Base-by-base conservation (phyloP, 2,888 invertebrate genomes). In the Amphipyra berbera region DNA sequence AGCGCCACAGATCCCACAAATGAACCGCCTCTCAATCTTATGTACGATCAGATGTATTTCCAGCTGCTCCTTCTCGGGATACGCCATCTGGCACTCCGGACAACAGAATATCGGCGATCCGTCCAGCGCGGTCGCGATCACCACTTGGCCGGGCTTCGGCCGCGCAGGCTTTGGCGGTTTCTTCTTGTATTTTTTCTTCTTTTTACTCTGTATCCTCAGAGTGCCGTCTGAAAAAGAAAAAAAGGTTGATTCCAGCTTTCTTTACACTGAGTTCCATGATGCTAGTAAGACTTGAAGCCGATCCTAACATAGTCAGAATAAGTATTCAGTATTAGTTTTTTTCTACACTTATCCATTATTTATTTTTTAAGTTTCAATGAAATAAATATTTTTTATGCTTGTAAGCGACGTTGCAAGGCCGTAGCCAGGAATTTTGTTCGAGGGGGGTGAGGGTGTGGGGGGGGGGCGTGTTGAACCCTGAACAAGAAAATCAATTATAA, bases 51-150 rank as follows among this genome's bases (percentile, higher is more conserved):
- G 92, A 87, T 97, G 97, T 85, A 96, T 96, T 84, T 97, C 97
- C n/a, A 97, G 90, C 78, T 97, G 95, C 71, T 97, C 97, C 86
- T 97, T 97, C 80, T 97, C 97, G 0, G 97, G 97, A 87, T 97
- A 97, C 0, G 97, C 97, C 97, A 97, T 97, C 87, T 97, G 96
- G 85, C 97, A 97, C 90, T 97, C 97, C 0, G 97, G 97, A 85
- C 97, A 97, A 88, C 97, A 97, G 91, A 95, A 97, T 21, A 97
- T 90, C 0, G 96, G 96, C 0, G 97, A 96, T 13, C 97, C 97
- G 82, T 97, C 97, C 0, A 97, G 87, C 0, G 97, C 97, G 0
- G 96, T 96, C 0, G 97, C 96, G 61, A 97, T 97, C 76, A 97
- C 96, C 13, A 97, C 97, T 87, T 97, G 97, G 0, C 97, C 97